phyloP scores from a whole-genome alignment of 2,113 vertebrate genomes.

The Junco hyemalis region DNA sequence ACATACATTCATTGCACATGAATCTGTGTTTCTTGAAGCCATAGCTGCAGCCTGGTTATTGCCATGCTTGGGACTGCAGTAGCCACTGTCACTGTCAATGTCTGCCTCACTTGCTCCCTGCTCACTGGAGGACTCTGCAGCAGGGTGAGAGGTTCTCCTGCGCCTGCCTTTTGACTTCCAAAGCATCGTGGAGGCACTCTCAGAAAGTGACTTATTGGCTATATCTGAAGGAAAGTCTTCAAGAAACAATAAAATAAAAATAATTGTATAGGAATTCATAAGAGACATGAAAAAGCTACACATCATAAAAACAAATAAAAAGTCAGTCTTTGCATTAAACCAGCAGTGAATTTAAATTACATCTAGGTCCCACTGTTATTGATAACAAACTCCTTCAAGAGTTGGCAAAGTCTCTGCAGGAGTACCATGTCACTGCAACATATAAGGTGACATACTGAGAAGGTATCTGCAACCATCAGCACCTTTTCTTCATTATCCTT shows the following conservation, averaged over 20 bases:
- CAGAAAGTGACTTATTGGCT: constrained; percentile 84
- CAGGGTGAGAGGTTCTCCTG: constrained; percentile 83
- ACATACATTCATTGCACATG: constrained; percentile 71
- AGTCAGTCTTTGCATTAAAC: neutral
- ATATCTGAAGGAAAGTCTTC: constrained; percentile 91
- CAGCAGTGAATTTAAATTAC: neutral
- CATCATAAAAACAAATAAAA: neutral
- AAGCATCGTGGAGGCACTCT: constrained; percentile 77
- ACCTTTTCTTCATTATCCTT: neutral
- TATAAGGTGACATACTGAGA: neutral
- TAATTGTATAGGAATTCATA: neutral
- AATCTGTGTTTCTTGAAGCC: constrained; percentile 72
- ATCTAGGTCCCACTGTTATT: neutral
- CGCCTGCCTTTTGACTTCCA: constrained; percentile 90
- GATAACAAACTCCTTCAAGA: neutral
- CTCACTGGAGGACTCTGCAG: constrained; percentile 88
- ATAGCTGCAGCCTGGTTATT: constrained; percentile 77
- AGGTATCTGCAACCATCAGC: neutral
- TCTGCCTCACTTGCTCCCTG: constrained; percentile 92
- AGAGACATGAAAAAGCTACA: neutral
- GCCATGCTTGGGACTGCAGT: constrained; percentile 93
- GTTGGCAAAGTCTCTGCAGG: neutral
- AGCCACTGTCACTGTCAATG: constrained; percentile 97
- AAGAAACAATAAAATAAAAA: neutral
- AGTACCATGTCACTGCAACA: neutral